Conservation (phyloP, 2,113 vertebrate species). For the Glaucomys volans region DNA sequence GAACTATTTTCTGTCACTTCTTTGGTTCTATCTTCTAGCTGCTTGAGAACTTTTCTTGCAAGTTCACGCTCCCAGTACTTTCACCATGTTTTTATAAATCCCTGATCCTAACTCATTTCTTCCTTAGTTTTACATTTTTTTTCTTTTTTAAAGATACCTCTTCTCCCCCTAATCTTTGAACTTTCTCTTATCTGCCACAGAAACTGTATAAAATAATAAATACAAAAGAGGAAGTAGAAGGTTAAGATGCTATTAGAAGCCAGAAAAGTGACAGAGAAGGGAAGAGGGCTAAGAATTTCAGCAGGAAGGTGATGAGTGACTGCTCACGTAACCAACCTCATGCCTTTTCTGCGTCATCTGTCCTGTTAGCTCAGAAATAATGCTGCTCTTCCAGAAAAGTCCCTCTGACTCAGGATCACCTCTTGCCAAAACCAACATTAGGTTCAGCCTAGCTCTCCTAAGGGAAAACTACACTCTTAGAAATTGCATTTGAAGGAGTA, state of each 20-base stretch:
- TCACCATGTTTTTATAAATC: neutral
- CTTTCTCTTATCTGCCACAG: neutral
- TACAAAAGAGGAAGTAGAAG: neutral
- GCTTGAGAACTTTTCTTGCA: neutral
- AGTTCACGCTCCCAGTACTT: neutral
- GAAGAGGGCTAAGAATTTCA: neutral
- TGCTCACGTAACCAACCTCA: neutral
- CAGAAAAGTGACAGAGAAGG: neutral
- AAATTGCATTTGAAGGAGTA: neutral
- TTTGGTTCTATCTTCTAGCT: neutral
- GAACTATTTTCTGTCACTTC: neutral
- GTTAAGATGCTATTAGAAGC: neutral
- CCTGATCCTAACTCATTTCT: neutral
- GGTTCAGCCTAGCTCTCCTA: neutral
- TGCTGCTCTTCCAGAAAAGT: neutral
- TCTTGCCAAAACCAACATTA: neutral
- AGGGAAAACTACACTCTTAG: neutral
- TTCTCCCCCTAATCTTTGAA: neutral
- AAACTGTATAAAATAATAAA: neutral
- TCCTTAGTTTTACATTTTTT: neutral
- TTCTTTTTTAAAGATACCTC: neutral
- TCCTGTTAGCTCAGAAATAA: constrained; percentile 28
- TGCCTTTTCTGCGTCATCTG: neutral
- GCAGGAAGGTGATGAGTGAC: neutral
- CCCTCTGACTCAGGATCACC: neutral